Conservation (phyloP, 2,113 vertebrate genomes). For the Triplophysa siluroides region DNA sequence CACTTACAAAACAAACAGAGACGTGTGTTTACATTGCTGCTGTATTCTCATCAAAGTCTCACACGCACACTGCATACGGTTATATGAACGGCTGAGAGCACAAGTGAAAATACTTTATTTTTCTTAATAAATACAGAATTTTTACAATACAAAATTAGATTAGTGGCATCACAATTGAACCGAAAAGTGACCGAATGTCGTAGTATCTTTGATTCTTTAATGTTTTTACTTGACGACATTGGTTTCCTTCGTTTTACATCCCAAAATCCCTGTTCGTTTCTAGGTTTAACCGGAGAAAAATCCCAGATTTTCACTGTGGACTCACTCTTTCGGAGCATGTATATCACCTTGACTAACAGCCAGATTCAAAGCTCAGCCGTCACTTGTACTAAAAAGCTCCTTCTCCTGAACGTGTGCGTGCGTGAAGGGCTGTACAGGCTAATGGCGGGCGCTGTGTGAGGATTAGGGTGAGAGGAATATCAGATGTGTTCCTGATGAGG, state of each 20-base stretch:
- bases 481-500: slow-evolving; percentile 77
- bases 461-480: slow-evolving; percentile 74
- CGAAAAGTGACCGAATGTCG: not conserved
- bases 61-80: not conserved
- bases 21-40: slow-evolving; percentile 26
- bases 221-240: not conserved
- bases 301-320: not conserved
- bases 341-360: slow-evolving; percentile 11
- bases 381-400: not conserved
- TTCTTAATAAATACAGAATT: too few relatives aligned
- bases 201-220: not conserved
- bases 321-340: not conserved
- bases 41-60: slow-evolving; percentile 42
- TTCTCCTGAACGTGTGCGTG: not conserved
- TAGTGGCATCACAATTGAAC: not conserved
- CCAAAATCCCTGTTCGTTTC: too few relatives aligned
- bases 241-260: too few relatives aligned
- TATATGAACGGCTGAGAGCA: not conserved
- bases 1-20: slow-evolving; percentile 68
- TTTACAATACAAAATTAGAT: not conserved
- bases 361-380: not conserved
- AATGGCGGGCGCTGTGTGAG: slow-evolving; percentile 73
- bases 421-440: slow-evolving; percentile 36
- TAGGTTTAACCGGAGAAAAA: not conserved
- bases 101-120: too few relatives aligned